Evolutionary conservation across 2,888 invertebrate species (phyloP).

Genomic region (Ischnus inquisitorius): DNA sequence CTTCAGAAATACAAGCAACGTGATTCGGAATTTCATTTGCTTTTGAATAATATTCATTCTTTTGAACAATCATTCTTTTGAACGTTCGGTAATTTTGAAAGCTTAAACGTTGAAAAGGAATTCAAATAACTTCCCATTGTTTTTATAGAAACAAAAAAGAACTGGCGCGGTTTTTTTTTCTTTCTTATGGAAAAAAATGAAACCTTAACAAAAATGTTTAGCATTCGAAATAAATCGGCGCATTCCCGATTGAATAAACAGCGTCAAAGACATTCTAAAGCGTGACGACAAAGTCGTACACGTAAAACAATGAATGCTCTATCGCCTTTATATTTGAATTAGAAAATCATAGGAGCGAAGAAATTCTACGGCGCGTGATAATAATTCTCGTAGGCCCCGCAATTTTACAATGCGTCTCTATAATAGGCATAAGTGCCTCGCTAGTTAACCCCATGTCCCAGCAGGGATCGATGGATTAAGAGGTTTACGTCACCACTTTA

Average conservation of each 20-base stretch:
- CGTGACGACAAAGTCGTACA: background rate
- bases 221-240: background rate
- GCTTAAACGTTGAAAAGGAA: background rate
- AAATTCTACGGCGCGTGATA: constrained; percentile 17
- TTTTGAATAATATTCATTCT: background rate
- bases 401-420: constrained; percentile 43
- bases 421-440: constrained; percentile 61
- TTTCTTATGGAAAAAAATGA: background rate
- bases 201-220: background rate
- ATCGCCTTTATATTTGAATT: constrained; percentile 12
- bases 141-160: too few relatives aligned
- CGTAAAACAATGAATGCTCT: background rate
- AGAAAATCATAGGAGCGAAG: constrained; percentile 1
- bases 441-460: constrained; percentile 61
- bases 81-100: background rate
- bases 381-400: constrained; percentile 20
- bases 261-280: background rate
- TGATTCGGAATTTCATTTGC: background rate
- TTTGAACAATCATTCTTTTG: background rate
- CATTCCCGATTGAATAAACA: background rate
- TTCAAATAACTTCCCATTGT: background rate
- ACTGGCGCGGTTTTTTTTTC: too few relatives aligned
- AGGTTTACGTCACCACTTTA: constrained; percentile 64
- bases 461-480: constrained; percentile 66
- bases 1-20: background rate